These are phyloP conservation scores for Kryptopterus vitreolus DNA, from an alignment of 2,797 vertebrate species.

Conservation along the genomic window DNA sequence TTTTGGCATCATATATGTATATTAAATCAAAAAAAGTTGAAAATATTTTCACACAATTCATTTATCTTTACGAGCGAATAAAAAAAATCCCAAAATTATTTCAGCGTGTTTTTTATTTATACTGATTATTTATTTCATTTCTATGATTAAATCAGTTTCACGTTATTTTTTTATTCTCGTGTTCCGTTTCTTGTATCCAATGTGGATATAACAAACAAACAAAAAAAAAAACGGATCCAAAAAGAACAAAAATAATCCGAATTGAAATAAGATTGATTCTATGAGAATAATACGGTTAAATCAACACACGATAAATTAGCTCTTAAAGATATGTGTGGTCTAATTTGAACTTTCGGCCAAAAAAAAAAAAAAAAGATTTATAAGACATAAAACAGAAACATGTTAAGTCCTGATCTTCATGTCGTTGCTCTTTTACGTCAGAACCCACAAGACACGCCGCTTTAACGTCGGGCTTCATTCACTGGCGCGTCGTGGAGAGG, in stretches of 20 bases:
- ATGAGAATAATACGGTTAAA: no score
- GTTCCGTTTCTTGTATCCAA: neutral
- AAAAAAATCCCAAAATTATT: no score
- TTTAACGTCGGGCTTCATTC: neutral
- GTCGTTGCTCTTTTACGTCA: conserved; percentile 20
- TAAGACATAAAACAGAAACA: neutral
- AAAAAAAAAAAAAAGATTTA: neutral
- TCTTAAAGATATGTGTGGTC: neutral
- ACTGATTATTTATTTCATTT: neutral
- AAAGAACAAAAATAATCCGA: no score
- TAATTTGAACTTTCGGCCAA: no score
- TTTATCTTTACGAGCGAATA: no score
- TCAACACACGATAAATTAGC: neutral
- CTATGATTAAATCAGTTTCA: neutral
- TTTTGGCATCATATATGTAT: no score
- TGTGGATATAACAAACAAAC: no score
- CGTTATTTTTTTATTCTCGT: neutral
- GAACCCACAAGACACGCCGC: conserved; percentile 36
- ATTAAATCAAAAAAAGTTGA: no score
- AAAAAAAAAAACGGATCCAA: no score
- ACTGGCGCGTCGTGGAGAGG: neutral
- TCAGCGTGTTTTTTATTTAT: no score
- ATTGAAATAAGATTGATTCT: no score
- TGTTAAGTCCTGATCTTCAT: neutral
- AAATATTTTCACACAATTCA: no score